Percentiles rank a stretch among this genome's conserved stretches.
Conservation (phyloP, 2,888 invertebrate genomes). For the Chironomus tentans region DNA sequence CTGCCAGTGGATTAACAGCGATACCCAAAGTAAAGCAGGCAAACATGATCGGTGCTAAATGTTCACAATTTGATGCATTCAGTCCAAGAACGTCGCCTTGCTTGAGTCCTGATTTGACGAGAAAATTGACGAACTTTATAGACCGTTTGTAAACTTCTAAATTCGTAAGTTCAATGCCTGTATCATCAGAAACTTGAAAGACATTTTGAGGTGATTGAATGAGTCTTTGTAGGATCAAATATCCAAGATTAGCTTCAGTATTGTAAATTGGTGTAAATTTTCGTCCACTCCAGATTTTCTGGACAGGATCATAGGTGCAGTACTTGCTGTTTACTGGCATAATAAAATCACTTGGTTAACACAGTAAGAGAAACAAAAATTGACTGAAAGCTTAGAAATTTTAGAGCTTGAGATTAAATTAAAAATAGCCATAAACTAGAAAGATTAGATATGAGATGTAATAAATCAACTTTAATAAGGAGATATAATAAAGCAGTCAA, state of each 20-base stretch:
- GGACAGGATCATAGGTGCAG: neutral
- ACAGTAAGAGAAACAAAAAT: no score
- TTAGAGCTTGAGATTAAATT: no score
- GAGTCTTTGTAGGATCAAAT: neutral
- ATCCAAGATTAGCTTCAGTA: neutral
- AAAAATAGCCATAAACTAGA: no score
- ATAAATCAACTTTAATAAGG: no score
- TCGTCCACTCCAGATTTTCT: neutral
- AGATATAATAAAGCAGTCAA: no score
- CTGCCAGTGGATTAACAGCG: neutral
- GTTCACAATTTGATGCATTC: neutral
- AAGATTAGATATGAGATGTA: no score
- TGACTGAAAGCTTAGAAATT: no score
- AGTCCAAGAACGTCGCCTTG: constrained; percentile 15
- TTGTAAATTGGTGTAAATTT: neutral
- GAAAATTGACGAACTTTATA: neutral
- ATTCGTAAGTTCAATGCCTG: neutral
- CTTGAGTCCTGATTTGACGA: neutral
- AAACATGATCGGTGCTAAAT: neutral
- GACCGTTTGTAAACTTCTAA: neutral
- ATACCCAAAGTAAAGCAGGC: neutral
- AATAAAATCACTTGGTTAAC: no score
- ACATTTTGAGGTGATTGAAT: neutral
- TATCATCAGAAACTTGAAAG: neutral
- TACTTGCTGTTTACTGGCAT: no score